Evolutionary conservation across 2,888 invertebrate genomes (phyloP), one percentile per base, ranked within the genome.

Genomic region (Eristalinus aeneus): DNA sequence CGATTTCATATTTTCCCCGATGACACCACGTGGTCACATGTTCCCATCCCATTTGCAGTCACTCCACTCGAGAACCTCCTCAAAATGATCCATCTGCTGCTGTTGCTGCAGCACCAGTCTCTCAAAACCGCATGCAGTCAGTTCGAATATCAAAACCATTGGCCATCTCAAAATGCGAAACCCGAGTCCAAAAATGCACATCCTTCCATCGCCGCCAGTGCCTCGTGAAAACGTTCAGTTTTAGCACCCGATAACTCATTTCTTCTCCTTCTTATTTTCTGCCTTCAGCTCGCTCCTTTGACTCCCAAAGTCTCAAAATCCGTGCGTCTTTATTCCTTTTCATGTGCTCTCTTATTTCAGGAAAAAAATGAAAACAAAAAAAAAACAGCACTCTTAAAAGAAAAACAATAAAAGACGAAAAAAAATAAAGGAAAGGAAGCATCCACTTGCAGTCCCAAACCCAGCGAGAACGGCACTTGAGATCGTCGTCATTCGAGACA

Each of bases 221-320:
- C 23, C 31, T 61, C 58, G 67, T 63, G 39, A 77, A 76, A 85
- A 80, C 72, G 72, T 78, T 74, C 77, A 82, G 74, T 82, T 86
- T 86, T 86, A 86, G 86, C 86, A 86, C 86, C 82, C 86, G 73
- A 86, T 86, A 82, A 86, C 56, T 86, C 82, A 86, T 75, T 46
- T 46, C 46, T 46, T 46, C 39, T 46, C 16, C 46, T n/a, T 82
- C 27, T 27, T 27, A 27, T 82, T 67, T 65, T 63, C 58, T 46
- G 23, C 56, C 22, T 56, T 27, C 56, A 11, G 12, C 8, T 23
- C 9, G 22, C 56, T 16, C 23, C 69, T 12, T 65, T 53, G 68
- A 82, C 65, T 74, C 69, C 69, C 76, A 75, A 76, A 72, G 68
- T 77, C 69, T 69, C 23, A 76, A 75, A 78, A 75, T 82, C 77